A percentile compares a stretch with the other conserved stretches of the same genome.
Conservation (phyloP, 2,888 invertebrate species). For the Melanotus villosus region DNA sequence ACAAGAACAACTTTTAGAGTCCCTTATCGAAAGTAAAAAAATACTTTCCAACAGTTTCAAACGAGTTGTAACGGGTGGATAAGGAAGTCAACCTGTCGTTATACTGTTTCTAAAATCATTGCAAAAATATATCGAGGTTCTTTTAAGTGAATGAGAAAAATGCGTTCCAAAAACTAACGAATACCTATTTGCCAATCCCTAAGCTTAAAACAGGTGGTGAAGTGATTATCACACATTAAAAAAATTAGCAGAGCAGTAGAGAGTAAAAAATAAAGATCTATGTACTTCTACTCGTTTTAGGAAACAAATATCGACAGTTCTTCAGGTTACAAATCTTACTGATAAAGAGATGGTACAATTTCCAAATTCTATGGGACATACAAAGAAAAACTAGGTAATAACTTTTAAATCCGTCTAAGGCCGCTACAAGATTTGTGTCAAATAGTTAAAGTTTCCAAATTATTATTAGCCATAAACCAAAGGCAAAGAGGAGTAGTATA, state of each 20-base stretch:
- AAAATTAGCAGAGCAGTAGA: conserved; percentile 50
- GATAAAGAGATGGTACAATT: conserved; percentile 54
- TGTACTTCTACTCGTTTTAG: conserved; percentile 51
- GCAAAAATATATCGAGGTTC: too few species aligned
- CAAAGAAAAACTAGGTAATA: too few species aligned
- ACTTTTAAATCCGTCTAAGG: too few species aligned
- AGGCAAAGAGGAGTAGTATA: conserved; percentile 34
- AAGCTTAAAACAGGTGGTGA: conserved; percentile 43
- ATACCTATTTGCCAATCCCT: conserved; percentile 52
- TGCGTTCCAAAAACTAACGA: conserved; percentile 11
- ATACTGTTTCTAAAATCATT: conserved; percentile 29
- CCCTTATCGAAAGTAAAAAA: too few species aligned
- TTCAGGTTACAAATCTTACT: conserved; percentile 48
- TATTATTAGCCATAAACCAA: conserved; percentile 39
- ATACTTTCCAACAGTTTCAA: too few species aligned
- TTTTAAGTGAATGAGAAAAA: too few species aligned
- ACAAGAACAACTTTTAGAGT: too few species aligned
- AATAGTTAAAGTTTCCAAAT: conserved; percentile 47
- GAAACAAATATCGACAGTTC: conserved; percentile 51
- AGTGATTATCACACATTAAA: conserved; percentile 52
- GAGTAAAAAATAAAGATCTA: conserved; percentile 42
- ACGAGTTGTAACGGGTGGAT: background rate
- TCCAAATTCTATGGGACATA: conserved; percentile 28
- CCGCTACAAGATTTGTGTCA: conserved; percentile 44
- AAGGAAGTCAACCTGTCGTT: too few species aligned